phyloP scores from a whole-genome alignment of 2,888 invertebrate species.

The Torymus aiolomorphi region DNA sequence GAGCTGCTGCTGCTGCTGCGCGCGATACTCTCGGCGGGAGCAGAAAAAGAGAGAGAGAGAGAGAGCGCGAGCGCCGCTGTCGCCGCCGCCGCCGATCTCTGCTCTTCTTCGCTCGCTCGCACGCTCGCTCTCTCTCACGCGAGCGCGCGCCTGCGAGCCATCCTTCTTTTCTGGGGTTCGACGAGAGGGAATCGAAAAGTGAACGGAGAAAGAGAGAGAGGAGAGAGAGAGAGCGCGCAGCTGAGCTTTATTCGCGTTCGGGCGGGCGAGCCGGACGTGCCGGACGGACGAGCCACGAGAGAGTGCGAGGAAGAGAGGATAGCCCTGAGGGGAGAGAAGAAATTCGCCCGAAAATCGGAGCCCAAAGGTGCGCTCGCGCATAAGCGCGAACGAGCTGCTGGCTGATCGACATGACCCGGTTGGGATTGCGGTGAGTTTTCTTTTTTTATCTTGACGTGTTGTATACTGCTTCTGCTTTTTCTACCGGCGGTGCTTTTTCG shows the following conservation, averaged over 20 bases:
- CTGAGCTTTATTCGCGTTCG: slow-evolving; percentile 51
- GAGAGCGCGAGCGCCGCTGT: not conserved
- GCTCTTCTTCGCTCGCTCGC: not conserved
- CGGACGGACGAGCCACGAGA: not conserved
- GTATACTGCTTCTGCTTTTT: not conserved
- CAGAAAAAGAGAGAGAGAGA: slow-evolving; percentile 1
- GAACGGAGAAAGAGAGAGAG: slow-evolving; percentile 39
- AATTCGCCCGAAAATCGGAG: slow-evolving; percentile 3
- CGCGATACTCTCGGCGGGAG: slow-evolving; percentile 1
- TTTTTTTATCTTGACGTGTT: not conserved
- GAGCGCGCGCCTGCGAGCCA: slow-evolving; percentile 61
- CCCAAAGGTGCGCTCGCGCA: slow-evolving; percentile 39
- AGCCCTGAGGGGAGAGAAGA: not conserved
- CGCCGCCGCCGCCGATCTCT: not conserved
- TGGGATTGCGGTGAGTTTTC: slow-evolving; percentile 73
- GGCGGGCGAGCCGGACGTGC: not conserved
- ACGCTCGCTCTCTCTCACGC: slow-evolving; percentile 6
- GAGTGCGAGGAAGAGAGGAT: not conserved
- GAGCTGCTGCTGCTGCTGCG: slow-evolving; percentile 32
- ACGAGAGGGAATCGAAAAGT: slow-evolving; percentile 2
- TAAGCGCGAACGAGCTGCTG: slow-evolving; percentile 57
- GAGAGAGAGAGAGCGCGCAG: slow-evolving; percentile 4
- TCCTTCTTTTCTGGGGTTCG: slow-evolving; percentile 21
- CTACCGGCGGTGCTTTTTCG: not conserved
- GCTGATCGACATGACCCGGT: slow-evolving; percentile 72